These are phyloP conservation scores for Ctena decussata DNA, from an alignment of 2,888 invertebrate genomes.

Conservation along the genomic window DNA sequence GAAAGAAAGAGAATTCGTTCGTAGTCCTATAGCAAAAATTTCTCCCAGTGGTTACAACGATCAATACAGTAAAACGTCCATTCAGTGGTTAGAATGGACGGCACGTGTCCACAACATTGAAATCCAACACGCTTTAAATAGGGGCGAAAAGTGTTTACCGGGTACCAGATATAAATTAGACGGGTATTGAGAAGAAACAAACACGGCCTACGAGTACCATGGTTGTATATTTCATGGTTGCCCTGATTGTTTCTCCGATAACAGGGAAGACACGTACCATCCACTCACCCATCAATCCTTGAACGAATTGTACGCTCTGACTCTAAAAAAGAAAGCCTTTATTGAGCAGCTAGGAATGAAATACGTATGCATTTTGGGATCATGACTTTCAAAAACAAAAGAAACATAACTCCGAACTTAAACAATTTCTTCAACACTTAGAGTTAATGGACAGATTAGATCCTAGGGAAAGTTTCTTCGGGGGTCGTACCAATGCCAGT, in stretches of 20 bases:
- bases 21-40: conserved; percentile 31
- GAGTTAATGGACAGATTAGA: not conserved
- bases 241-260: not conserved
- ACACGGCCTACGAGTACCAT: not conserved
- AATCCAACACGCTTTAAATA: too few relatives aligned
- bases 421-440: not conserved
- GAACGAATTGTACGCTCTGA: conserved; percentile 32
- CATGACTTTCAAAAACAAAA: not conserved
- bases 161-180: too few relatives aligned
- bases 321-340: conserved; percentile 6
- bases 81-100: conserved; percentile 52
- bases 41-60: conserved; percentile 52
- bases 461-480: not conserved
- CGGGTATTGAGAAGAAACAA: too few relatives aligned
- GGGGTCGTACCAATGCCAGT: not conserved
- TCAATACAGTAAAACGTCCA: conserved; percentile 25
- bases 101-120: not conserved
- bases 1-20: conserved; percentile 21
- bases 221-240: not conserved
- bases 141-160: too few relatives aligned
- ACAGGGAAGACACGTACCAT: not conserved
- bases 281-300: conserved; percentile 21
- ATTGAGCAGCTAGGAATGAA: not conserved
- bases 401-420: not conserved
- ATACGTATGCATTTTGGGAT: not conserved